Conservation (phyloP, 2,797 vertebrate genomes). For the Mormyrops attenuatus region DNA sequence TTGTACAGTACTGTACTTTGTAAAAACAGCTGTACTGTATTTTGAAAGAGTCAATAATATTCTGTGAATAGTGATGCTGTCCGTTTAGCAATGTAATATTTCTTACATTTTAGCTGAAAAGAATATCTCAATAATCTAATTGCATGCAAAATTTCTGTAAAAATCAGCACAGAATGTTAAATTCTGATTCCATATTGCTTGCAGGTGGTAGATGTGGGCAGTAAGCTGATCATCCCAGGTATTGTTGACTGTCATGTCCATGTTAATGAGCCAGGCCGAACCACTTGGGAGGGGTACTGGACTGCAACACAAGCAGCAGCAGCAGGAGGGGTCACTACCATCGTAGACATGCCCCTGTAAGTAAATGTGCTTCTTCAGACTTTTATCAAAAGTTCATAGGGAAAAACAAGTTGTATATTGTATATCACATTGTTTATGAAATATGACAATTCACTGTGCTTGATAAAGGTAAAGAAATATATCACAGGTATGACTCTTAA, state of each 20-base stretch:
- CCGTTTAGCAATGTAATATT: neutral
- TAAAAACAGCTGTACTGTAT: too few species aligned
- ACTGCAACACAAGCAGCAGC: conserved; percentile 70
- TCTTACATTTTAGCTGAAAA: neutral
- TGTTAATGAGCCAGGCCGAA: conserved; percentile 71
- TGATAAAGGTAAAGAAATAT: neutral
- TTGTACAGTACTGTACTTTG: too few species aligned
- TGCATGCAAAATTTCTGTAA: neutral
- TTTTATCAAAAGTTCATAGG: neutral
- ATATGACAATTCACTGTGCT: neutral
- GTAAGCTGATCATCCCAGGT: conserved; percentile 73
- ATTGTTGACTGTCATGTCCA: conserved; percentile 73
- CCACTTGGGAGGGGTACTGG: conserved; percentile 70
- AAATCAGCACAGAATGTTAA: neutral
- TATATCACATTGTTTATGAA: neutral
- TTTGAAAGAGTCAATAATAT: too few species aligned
- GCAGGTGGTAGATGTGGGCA: conserved; percentile 68
- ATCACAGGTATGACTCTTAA: neutral
- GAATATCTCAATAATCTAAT: neutral
- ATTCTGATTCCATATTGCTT: neutral
- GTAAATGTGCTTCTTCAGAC: conserved; percentile 14
- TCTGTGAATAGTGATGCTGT: too few species aligned
- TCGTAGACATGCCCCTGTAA: conserved; percentile 78
- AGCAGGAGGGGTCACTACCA: conserved; percentile 73
- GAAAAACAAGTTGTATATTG: too few species aligned